These are phyloP conservation scores for Bombus picipes DNA, from an alignment of 1,140 invertebrate genomes.

Conservation along the genomic window DNA sequence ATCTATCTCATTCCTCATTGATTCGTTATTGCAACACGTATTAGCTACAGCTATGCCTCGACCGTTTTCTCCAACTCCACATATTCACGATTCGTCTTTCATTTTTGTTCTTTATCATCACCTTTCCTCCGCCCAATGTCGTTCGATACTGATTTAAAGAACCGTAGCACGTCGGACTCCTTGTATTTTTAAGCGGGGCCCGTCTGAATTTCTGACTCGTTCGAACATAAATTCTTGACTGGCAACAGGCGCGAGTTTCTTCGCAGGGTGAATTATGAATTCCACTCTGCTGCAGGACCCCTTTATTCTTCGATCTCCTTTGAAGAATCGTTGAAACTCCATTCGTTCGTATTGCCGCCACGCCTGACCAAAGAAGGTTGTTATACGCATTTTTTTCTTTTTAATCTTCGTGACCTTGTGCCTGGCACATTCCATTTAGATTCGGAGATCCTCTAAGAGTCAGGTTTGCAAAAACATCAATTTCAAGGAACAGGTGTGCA, in stretches of 20 bases:
- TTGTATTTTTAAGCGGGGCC: slow-evolving; percentile 27
- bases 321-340: slow-evolving; percentile 40
- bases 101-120: not conserved
- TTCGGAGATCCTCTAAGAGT: not conserved
- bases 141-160: slow-evolving; percentile 25
- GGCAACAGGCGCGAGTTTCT: slow-evolving; percentile 29
- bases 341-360: slow-evolving; percentile 10
- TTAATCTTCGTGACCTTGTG: slow-evolving; percentile 2
- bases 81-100: not conserved
- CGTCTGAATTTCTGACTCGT: slow-evolving; percentile 36
- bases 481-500: not conserved
- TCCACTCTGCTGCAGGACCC: not conserved
- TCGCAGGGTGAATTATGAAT: slow-evolving; percentile 43
- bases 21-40: not conserved
- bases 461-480: not conserved
- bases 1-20: not conserved
- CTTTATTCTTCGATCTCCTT: slow-evolving; percentile 46
- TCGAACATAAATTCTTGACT: slow-evolving; percentile 30
- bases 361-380: slow-evolving; percentile 5
- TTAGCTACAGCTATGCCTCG: not conserved
- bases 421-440: slow-evolving; percentile 24
- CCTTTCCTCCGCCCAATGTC: not conserved
- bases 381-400: not conserved
- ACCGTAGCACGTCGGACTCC: slow-evolving; percentile 20
- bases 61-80: not conserved